Evolutionary conservation across 2,113 vertebrate genomes (phyloP), one percentile per base, ranked within the genome.

Genomic region (Vanacampus margaritifer): DNA sequence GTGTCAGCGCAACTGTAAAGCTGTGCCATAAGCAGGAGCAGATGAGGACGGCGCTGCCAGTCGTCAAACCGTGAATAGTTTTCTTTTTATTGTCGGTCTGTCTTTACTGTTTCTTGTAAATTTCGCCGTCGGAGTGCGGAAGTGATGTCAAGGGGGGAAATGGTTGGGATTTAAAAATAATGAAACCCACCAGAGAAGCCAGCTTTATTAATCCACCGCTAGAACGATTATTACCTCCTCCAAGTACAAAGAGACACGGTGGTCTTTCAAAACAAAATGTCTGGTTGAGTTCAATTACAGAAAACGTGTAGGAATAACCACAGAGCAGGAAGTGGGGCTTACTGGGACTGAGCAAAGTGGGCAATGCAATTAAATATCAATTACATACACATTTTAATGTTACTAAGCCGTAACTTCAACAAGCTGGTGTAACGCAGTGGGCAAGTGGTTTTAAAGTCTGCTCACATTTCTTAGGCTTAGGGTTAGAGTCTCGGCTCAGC

Each of bases 21-120:
- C 53, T 67, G 68, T 24, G 60, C 53, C 61, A 67, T 87, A 90
- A 88, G 71, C 78, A 81, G 71, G 82, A 88, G 79, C 84, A 90
- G 84, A 90, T 88, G 85, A 67, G 23, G 73, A 61, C 58, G 19
- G 17, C 58, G 19, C 19, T 60, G 6, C 23, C 72, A 69, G 35
- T 16, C 28, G 69, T 37, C 41, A 60, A 72, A 26, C n/a, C 36
- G 63, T 14, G 45, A 37, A 71, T 71, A 66, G 67, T 79, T 82
- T 85, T 84, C 36, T 43, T 79, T 79, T 78, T 72, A 79, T 74
- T 78, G 72, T 78, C 75, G 41, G 0, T 26, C 71, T 39, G 61
- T 24, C 73, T 78, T 79, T 67, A 77, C 56, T 57, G 59, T 72
- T 67, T 36, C 75, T 78, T 78, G 64, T 81, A 71, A 76, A 82